phyloP scores from a whole-genome alignment of 2,888 invertebrate species.

The Leistus spinibarbis region DNA sequence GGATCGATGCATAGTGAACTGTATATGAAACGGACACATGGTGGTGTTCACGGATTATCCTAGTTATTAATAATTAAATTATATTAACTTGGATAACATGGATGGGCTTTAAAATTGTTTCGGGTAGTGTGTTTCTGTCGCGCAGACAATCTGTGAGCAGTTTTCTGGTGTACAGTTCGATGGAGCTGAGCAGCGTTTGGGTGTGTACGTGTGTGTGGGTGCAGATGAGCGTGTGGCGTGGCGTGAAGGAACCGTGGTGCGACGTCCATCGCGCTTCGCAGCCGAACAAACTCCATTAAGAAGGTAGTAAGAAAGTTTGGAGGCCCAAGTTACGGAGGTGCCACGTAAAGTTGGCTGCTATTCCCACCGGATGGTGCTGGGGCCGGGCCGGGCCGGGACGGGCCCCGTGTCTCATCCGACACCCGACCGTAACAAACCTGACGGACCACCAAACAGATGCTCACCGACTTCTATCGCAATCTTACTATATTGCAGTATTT shows the following conservation, averaged over 20 bases:
- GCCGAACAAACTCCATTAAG: conserved; percentile 52
- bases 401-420: not conserved
- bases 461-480: not conserved
- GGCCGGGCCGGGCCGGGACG: not conserved
- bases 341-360: conserved; percentile 2
- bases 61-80: no score
- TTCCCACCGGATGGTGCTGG: not conserved
- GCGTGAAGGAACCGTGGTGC: conserved; percentile 19
- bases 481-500: not conserved
- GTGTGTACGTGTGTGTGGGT: not conserved
- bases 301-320: conserved; percentile 43
- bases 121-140: not conserved
- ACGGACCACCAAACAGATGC: not conserved
- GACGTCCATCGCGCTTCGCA: conserved; percentile 49
- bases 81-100: no score
- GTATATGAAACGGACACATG: no score
- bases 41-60: no score
- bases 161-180: not conserved
- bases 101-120: no score
- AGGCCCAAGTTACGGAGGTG: not conserved
- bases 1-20: no score
- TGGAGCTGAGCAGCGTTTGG: not conserved
- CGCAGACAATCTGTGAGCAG: not conserved
- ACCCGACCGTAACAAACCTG: not conserved
- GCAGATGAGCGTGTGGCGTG: not conserved